A percentile compares a stretch with the other conserved stretches of the same genome.
These are phyloP conservation scores for Terrapene triunguis DNA, from an alignment of 2,113 vertebrate species.

Conservation along the genomic window DNA sequence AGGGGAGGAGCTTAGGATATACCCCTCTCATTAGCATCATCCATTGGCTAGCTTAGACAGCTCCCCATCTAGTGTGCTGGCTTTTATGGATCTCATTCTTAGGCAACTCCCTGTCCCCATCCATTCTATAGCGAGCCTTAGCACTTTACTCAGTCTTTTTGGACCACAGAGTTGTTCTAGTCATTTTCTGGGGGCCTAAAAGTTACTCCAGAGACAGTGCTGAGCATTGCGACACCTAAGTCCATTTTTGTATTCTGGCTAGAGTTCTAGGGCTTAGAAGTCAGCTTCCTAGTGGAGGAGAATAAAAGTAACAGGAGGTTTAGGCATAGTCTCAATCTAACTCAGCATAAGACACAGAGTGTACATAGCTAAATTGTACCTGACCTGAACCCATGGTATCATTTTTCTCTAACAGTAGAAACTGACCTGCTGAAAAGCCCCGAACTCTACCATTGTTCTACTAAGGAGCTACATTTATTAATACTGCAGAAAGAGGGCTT, in stretches of 20 bases:
- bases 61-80: neutral
- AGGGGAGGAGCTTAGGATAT: too few relatives aligned
- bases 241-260: neutral
- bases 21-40: too few relatives aligned
- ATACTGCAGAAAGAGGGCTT: neutral
- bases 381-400: neutral
- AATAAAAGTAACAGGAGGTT: neutral
- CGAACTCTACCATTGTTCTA: neutral
- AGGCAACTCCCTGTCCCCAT: neutral
- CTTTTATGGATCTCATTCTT: neutral
- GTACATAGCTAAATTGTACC: neutral
- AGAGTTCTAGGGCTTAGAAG: neutral
- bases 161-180: neutral
- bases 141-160: neutral
- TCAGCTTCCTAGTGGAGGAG: neutral
- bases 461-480: neutral
- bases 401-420: neutral
- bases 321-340: neutral
- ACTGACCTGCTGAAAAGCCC: neutral
- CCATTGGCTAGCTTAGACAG: neutral
- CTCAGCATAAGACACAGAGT: neutral
- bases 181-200: neutral
- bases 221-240: neutral
- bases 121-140: neutral
- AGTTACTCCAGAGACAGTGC: neutral